Conservation (phyloP, 2,797 vertebrate genomes). For the Neostethus bicornis region DNA sequence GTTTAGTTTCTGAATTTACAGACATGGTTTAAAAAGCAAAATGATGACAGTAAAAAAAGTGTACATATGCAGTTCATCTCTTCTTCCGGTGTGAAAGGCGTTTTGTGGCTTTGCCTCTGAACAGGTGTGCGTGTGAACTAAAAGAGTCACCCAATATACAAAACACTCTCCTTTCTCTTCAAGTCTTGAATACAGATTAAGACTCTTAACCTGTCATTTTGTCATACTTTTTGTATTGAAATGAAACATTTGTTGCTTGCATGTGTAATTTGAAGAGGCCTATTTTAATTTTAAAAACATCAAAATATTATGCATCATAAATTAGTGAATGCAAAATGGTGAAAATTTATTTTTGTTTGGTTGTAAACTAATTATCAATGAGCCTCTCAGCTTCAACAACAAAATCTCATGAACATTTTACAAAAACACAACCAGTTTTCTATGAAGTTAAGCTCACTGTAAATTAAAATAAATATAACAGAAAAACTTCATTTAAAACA, state of each 20-base stretch:
- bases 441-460: neutral
- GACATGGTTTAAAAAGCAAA: neutral
- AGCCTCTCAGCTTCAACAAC: neutral
- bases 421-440: neutral
- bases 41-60: conserved; percentile 4
- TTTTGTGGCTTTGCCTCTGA: conserved; percentile 46
- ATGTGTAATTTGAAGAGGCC: neutral
- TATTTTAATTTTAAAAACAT: neutral
- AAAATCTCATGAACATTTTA: neutral
- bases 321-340: neutral
- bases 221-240: neutral
- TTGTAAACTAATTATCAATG: neutral
- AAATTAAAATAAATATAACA: neutral
- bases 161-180: neutral
- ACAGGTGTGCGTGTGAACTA: conserved; percentile 48
- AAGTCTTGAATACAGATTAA: too few species aligned
- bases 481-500: neutral
- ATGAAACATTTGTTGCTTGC: neutral
- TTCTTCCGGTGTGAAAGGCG: conserved; percentile 62
- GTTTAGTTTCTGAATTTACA: conserved; percentile 3
- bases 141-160: conserved; percentile 19
- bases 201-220: too few species aligned
- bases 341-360: neutral
- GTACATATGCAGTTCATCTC: conserved; percentile 28
- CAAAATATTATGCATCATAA: too few species aligned